phyloP scores from a whole-genome alignment of 2,888 invertebrate species.

The Melieria omissa region DNA sequence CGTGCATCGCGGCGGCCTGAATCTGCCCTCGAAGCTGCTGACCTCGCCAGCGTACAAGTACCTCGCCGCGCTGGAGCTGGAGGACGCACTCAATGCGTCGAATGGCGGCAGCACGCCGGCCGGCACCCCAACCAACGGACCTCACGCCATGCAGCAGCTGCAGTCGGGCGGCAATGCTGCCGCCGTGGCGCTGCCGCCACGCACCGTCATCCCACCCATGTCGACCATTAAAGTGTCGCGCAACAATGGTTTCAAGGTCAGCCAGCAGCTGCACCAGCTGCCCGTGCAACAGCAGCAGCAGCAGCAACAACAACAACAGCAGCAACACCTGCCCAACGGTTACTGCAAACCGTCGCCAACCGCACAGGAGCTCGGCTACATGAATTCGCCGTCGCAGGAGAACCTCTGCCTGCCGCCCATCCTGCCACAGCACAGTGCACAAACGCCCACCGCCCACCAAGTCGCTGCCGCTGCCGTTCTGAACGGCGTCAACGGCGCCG shows the following conservation, averaged over 20 bases:
- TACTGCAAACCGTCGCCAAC: constrained; percentile 66
- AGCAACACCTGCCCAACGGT: constrained; percentile 59
- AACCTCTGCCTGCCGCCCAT: constrained; percentile 49
- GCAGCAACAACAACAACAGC: constrained; percentile 48
- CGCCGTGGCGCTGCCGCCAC: constrained; percentile 42
- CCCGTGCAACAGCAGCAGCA: constrained; percentile 47
- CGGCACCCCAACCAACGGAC: constrained; percentile 18
- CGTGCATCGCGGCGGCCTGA: constrained; percentile 65
- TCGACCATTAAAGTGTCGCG: constrained; percentile 63
- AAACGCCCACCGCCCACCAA: constrained; percentile 49
- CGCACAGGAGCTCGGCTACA: constrained; percentile 63
- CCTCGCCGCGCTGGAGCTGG: constrained; percentile 60
- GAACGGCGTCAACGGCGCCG: constrained; percentile 38
- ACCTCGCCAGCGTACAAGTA: constrained; percentile 65
- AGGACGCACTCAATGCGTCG: constrained; percentile 42
- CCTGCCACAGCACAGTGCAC: constrained; percentile 38
- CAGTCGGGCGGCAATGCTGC: constrained; percentile 29
- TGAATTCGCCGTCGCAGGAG: constrained; percentile 63
- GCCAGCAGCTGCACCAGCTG: constrained; percentile 47
- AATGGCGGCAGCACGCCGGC: constrained; percentile 29
- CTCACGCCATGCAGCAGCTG: constrained; percentile 36
- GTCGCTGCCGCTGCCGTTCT: constrained; percentile 37
- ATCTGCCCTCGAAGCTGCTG: constrained; percentile 59
- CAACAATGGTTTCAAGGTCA: constrained; percentile 55
- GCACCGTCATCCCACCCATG: constrained; percentile 65